Evolutionary conservation across 2,113 vertebrate species (phyloP), one percentile per base, ranked within the genome.

Genomic region (Poeciliopsis prolifica): DNA sequence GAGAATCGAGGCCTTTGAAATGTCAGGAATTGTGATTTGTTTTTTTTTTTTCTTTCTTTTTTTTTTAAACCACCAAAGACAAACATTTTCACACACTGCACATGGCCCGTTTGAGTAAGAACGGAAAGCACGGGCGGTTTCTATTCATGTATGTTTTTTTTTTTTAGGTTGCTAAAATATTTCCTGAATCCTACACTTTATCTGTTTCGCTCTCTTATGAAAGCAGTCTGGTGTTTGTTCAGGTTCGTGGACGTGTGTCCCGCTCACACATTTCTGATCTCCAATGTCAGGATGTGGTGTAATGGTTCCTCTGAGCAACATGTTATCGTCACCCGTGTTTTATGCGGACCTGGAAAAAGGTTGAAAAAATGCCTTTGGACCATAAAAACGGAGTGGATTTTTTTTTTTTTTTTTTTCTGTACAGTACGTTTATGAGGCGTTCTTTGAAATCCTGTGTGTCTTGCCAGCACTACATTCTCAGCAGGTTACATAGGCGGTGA

Each of bases 331-430:
- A 26, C 44, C 44, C 61, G 51, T 80, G 79, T 82, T 72, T 70
- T 70, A 31, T 67, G 48, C 9, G 2, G 35, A 9, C 35, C 35
- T 35, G 33, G 9, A 35, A 9, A 35, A 35, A 35, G 70, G 72
- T 91, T 83, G 88, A 37, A 86, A 29, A 92, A 91, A 88, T 87
- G 72, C 85, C 70, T 89, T 79, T 85, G 11, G 71, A 69, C 65
- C 81, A 69, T 69, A 61, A 66, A 62, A 54, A 74, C 29, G 65
- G 74, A 79, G 51, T 66, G 77, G 77, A 86, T 75, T 90, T 81
- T 74, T 88, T 9, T 35, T 37, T 11, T 37, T 0, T 11, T 37
- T 11, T 33, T 33, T 35, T 35, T 14, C 86, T 76, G 70, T 65
- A 70, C 70, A 58, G 72, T 77, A 74, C 51, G 24, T 81, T 81